Base-by-base conservation (phyloP, 92 coral and sea anemone genomes). In the Heteractis magnifica region DNA sequence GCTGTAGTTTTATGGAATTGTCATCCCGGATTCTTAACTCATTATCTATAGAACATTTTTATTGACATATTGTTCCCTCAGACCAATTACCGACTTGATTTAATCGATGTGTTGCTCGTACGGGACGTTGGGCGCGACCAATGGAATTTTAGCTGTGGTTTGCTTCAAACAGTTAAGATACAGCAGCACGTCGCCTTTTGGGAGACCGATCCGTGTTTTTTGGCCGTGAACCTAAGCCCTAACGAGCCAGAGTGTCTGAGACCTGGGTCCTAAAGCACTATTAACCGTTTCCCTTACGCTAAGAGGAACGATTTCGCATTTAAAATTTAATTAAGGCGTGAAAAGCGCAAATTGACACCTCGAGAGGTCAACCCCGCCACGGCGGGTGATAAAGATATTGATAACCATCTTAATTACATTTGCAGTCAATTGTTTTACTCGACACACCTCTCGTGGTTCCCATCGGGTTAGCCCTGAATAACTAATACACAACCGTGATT, bases 291-390 rank as follows among this genome's bases (percentile, higher is more conserved):
- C 82, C 79, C 88, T 68, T 74, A 58, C 81, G 83, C 89, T 64
- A 80, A 64, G 92, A 76, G 77, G 87, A 86, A 82, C 94, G 90
- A 89, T 87, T 91, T 87, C 91, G 76, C 93, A 84, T 87, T 94
- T 94, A 89, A 91, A 91, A 93, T 87, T 93, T 89, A 91, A 94
- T 94, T 94, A 94, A 91, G 98, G 98, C 95, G 95, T 94, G 94
- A 87, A 91, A 89, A 88, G 92, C 95, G 89, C 88, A 91, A 90
- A 89, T 89, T 94, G 98, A 91, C 98, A 91, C 93, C 86, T 91
- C 82, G 59, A 83, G 89, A 91, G 98, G 98, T 94, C 98, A 93
- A 91, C 82, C 93, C 86, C 94, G 86, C 87, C 84, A 92, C 93
- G 92, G 91, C 95, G 93, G 93, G 92, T 90, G 90, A 90, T 87